Conservation (phyloP, 2,797 vertebrate species). For the Liasis olivaceus region DNA sequence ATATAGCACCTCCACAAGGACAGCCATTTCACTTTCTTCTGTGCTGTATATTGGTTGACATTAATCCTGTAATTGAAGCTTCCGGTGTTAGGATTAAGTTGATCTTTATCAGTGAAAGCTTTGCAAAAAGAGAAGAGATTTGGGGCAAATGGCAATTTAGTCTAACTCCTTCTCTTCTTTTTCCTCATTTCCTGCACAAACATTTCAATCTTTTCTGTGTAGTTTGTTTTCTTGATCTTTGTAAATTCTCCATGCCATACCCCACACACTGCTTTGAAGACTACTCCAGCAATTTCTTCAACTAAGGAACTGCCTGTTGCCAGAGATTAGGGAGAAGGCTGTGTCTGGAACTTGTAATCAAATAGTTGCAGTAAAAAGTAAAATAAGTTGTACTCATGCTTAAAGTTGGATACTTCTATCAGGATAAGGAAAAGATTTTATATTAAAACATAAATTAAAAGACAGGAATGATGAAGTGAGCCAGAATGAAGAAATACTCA, state of each 20-base stretch:
- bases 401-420: conserved; percentile 9
- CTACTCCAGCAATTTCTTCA: conserved; percentile 36
- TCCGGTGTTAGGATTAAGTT: conserved; percentile 55
- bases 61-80: conserved; percentile 67
- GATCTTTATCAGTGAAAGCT: conserved; percentile 60
- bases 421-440: background rate
- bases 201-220: conserved; percentile 19
- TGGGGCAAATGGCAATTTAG: conserved; percentile 54
- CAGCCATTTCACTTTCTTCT: conserved; percentile 44
- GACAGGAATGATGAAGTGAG: background rate
- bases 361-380: conserved; percentile 32
- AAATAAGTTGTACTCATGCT: conserved; percentile 34
- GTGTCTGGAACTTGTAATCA: conserved; percentile 44
- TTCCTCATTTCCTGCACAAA: conserved; percentile 6
- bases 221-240: conserved; percentile 25
- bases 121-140: conserved; percentile 44
- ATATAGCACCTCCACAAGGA: conserved; percentile 5
- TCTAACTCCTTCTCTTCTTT: conserved; percentile 30
- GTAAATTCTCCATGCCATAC: fast-evolving
- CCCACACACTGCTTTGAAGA: background rate
- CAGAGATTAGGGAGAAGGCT: conserved; percentile 21
- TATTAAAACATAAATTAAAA: background rate
- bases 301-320: conserved; percentile 6
- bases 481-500: background rate
- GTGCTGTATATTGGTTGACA: conserved; percentile 13